These are phyloP conservation scores for Whitmania pigra DNA, from an alignment of 1,140 invertebrate species.

Conservation along the genomic window DNA sequence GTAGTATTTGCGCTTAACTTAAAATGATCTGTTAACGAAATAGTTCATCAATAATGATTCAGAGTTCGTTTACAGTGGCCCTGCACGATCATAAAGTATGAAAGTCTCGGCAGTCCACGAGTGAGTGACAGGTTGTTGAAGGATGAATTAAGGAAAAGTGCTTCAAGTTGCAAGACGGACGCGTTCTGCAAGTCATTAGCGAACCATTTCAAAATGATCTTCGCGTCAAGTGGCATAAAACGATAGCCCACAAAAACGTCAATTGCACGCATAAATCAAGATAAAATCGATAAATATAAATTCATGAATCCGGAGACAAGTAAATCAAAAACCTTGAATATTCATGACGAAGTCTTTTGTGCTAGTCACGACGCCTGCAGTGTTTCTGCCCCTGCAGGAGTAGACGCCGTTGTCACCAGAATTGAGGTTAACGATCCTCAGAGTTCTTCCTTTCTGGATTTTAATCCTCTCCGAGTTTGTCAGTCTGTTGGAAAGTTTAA, in stretches of 20 bases:
- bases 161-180: too few species aligned
- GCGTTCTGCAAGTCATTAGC: too few species aligned
- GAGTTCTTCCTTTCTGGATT: constrained; percentile 53
- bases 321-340: constrained; percentile 49
- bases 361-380: constrained; percentile 51
- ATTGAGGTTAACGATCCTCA: constrained; percentile 51
- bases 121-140: too few species aligned
- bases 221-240: too few species aligned
- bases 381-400: constrained; percentile 54
- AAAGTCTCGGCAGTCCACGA: too few species aligned
- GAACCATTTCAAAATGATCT: too few species aligned
- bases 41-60: neutral
- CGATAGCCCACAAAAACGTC: too few species aligned
- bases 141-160: too few species aligned
- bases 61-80: too few species aligned
- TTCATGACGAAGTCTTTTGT: constrained; percentile 47
- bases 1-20: too few species aligned
- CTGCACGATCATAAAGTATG: too few species aligned
- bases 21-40: neutral
- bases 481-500: constrained; percentile 43
- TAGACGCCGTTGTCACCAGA: constrained; percentile 59
- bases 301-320: too few species aligned
- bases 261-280: neutral
- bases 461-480: constrained; percentile 49
- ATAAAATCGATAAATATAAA: neutral